A percentile compares a stretch with the other conserved stretches of the same genome.
Evolutionary conservation across 2,113 vertebrate species (phyloP).

Genomic region (Psilopsiagon aymara): DNA sequence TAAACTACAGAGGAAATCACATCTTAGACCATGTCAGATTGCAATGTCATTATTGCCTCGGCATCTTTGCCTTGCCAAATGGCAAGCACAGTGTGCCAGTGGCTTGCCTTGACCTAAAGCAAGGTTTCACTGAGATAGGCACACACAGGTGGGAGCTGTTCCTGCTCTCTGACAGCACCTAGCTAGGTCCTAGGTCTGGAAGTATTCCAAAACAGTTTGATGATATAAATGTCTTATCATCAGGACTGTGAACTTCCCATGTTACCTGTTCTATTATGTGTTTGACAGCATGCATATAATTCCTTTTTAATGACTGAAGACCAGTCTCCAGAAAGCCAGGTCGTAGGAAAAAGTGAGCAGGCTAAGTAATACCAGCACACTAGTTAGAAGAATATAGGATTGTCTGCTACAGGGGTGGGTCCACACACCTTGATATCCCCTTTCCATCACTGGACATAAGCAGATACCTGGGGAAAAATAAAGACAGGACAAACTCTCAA

Average conservation of each 20-base stretch:
- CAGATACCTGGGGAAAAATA: background rate
- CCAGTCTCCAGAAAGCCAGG: background rate
- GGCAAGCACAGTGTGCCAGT: background rate
- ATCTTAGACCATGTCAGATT: background rate
- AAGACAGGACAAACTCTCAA: background rate
- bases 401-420: background rate
- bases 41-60: background rate
- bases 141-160: background rate
- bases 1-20: background rate
- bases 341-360: background rate
- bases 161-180: background rate
- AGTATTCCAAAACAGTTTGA: background rate
- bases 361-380: background rate
- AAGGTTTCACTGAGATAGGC: background rate
- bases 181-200: background rate
- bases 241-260: rapidly evolving
- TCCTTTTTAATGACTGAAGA: background rate
- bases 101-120: background rate
- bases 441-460: background rate
- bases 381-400: background rate
- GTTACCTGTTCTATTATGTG: background rate
- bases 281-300: background rate
- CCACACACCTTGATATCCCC: background rate
- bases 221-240: background rate
- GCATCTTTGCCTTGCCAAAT: background rate